Conservation (phyloP, 2,797 vertebrate genomes). For the Sebastes melanostomus region DNA sequence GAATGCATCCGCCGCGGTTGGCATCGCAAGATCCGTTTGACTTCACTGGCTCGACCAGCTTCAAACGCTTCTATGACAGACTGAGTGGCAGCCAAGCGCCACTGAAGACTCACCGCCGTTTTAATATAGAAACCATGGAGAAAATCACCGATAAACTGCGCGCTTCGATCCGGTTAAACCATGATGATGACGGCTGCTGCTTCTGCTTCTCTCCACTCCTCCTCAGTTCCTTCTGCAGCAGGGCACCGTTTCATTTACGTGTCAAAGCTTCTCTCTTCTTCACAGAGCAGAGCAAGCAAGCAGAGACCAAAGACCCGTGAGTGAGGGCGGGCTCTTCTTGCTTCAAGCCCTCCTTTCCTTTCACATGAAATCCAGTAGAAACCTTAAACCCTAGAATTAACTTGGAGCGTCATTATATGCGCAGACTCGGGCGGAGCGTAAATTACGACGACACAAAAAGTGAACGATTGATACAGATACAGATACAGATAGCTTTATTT, state of each 20-base stretch:
- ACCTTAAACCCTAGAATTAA: slow-evolving; percentile 48
- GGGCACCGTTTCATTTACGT: slow-evolving; percentile 36
- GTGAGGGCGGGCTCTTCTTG: slow-evolving; percentile 72
- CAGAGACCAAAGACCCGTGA: slow-evolving; percentile 25
- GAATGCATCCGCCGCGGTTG: slow-evolving; percentile 57
- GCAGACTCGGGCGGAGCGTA: slow-evolving; percentile 33
- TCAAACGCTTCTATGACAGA: slow-evolving; percentile 1
- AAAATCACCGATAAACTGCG: background rate
- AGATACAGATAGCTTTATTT: too few species aligned
- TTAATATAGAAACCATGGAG: slow-evolving; percentile 22
- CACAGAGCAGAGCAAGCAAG: background rate
- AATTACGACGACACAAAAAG: background rate
- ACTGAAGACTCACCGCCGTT: background rate
- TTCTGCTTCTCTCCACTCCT: background rate
- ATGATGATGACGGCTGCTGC: background rate
- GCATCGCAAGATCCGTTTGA: slow-evolving; percentile 61
- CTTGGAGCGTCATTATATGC: slow-evolving; percentile 50
- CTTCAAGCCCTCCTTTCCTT: slow-evolving; percentile 50
- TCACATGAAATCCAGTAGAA: slow-evolving; percentile 49
- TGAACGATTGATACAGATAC: background rate
- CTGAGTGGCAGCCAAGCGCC: slow-evolving; percentile 14
- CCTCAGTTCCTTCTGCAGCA: slow-evolving; percentile 31
- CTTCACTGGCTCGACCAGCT: slow-evolving; percentile 23
- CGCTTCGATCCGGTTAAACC: background rate
- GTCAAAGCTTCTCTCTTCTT: background rate